Base-by-base conservation (phyloP, 2,797 vertebrate species). In the Malacoraja senta region DNA sequence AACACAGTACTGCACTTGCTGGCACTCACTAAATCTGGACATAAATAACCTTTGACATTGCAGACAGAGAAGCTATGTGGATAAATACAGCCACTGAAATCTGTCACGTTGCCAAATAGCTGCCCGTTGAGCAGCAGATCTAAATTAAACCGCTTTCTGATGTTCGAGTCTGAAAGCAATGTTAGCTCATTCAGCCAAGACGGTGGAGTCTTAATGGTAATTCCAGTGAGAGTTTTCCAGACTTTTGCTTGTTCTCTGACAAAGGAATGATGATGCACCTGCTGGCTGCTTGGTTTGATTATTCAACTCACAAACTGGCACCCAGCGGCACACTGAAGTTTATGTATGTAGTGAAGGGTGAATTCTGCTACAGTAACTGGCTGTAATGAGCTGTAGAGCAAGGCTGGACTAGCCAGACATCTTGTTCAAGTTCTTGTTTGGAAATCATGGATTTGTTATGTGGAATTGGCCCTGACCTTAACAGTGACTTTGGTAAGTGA, bases 391-490 rank as follows among this genome's bases (percentile, higher is more conserved):
- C 26, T 53, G 58, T 61, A 38, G 38, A 53, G 26, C 90, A 17
- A 35, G 32, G 71, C 90, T 91, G 4, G 19, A 29, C 12, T 26
- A 72, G 38, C 38, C 26, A 24, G 35, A 44, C 71, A 19, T 74
- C 3, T 53, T 91, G 38, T 74, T 76, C 38, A 29, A 76, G 44
- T 58, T 92, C 93, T 21, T 24, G 21, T 68, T 93, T 90, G 32
- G 38, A 76, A 78, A 6, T 71, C 76, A 96, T 96, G 94, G 93
- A 93, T 90, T 94, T 96, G 93, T 93, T 95, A 77, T 96, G 93
- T 94, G 95, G 68, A 0, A 94, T 95, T 94, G 95, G 93, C 77
- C 77, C 93, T 79, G 94, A 94, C 93, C 95, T 96, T 88, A 93
- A 91, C 77, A 93, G 93, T 90, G 93, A 94, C 63, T 61, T 93